phyloP scores from a whole-genome alignment of 1,140 invertebrate genomes.

The Drosophila varians region DNA sequence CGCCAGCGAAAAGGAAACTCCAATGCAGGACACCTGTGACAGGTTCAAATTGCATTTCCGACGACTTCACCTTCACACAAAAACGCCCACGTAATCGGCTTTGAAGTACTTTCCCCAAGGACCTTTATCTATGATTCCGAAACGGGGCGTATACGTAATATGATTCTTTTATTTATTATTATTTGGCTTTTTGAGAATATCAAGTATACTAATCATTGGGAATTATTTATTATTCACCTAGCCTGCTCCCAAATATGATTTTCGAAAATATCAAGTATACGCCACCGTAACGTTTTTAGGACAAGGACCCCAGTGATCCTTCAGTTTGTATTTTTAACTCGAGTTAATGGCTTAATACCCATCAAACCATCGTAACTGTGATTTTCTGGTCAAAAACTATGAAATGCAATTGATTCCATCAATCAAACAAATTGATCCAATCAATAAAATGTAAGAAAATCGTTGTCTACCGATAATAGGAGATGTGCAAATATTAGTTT shows the following conservation, averaged over 20 bases:
- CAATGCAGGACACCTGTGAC: conserved; percentile 9
- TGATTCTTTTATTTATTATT: no score
- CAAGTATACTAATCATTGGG: neutral
- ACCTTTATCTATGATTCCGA: neutral
- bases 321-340: neutral
- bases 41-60: conserved; percentile 5
- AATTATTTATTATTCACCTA: no score
- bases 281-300: neutral
- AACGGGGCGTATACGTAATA: conserved; percentile 2
- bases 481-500: no score
- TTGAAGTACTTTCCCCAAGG: neutral
- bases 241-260: no score
- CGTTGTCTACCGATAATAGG: no score
- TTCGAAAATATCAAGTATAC: neutral
- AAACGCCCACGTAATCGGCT: neutral
- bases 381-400: neutral
- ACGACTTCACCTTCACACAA: conserved; percentile 1
- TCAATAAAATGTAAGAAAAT: neutral
- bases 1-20: neutral
- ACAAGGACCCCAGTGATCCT: neutral
- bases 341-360: neutral
- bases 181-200: neutral
- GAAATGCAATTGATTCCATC: conserved; percentile 13
- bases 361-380: neutral
- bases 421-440: conserved; percentile 14